Base-by-base conservation (phyloP, 2,113 vertebrate genomes). In the Meriones unguiculatus region DNA sequence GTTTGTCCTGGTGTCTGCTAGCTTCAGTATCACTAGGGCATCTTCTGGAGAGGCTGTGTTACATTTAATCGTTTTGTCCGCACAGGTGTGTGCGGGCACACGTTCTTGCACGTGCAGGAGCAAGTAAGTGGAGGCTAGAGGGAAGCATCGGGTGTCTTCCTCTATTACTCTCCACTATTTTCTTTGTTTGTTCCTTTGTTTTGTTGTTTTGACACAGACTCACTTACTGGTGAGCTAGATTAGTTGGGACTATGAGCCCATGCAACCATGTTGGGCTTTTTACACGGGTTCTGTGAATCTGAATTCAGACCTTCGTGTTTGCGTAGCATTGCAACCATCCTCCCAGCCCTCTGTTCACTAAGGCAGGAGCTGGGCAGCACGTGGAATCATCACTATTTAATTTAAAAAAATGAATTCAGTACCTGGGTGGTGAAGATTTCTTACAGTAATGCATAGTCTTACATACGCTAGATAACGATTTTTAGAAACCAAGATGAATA, bases 331-430 rank as follows among this genome's bases (percentile, higher is more conserved):
- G n/a, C 8, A 18, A 50, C 15, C 38, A 50, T 69, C 25, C 35
- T 32, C 41, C 8, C 9, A 50, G 41, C 10, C 28, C 41, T 41
- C 30, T 85, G 28, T 12, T 50, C 41, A 11, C 13, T 57, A 95
- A 76, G 24, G 4, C 76, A 64, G 38, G 4, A 59, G 22, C 17
- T 18, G 78, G 64, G 7, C 13, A 12, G 7, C 84, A 69, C 11
- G 41, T 94, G 15, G 22, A 90, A 94, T 69, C 1, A 25, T 25
- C 69, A 62, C 41, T 64, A 32, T 75, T 93, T 91, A 87, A 52
- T 57, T 91, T 85, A 94, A 93, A 59, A 84, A 87, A 81, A 32
- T 32, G 82, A 64, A 78, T 78, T 73, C 11, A 84, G 7, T 91
- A 89, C 17, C 6, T 72, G 5, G 69, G 91, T 7, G 75, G 17